Evolutionary conservation across 2,797 vertebrate species (phyloP), one percentile per base, ranked within the genome.

Genomic region (Forpus xanthops): DNA sequence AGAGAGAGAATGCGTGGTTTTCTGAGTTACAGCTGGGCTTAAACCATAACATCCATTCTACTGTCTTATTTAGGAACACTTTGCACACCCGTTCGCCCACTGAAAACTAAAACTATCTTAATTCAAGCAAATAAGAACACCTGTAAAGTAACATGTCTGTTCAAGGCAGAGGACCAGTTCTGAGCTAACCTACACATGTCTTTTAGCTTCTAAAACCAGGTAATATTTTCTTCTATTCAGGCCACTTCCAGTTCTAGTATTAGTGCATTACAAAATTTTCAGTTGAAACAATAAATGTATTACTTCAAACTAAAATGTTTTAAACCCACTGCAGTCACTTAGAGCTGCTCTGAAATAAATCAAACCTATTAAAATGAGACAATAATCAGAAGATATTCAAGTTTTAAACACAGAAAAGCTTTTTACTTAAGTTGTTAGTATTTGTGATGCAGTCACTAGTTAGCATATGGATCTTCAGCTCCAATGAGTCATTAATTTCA

Each of bases 401-500:
- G 66, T 53, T 90, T 95, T 93, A 92, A 93, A 91, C 61, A 78
- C 12, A 86, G 83, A 87, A 95, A 84, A 93, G 12, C 23, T 61
- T 90, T 93, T 95, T 80, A 92, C 65, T 78, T 84, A 94, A 87
- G 72, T 88, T 95, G 90, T 94, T 96, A 91, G 94, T 76, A 89
- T 92, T 91, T 92, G 93, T 87, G 85, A 74, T 74, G 56, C 79
- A 87, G 73, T 73, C 82, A 75, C 68, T 73, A 90, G 89, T 91
- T 95, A 96, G 94, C 95, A 91, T 95, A 97, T 96, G 89, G 95
- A 97, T 96, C 92, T 91, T 89, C 85, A 84, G 90, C 89, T 95
- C 89, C 95, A 96, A 92, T 88, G 60, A 97, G 80, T 91, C 94
- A 90, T 94, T 96, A 93, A 96, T 97, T 97, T 96, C 78, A 85